Conservation (phyloP, 2,113 vertebrate genomes). For the Toxotes chatareus region DNA sequence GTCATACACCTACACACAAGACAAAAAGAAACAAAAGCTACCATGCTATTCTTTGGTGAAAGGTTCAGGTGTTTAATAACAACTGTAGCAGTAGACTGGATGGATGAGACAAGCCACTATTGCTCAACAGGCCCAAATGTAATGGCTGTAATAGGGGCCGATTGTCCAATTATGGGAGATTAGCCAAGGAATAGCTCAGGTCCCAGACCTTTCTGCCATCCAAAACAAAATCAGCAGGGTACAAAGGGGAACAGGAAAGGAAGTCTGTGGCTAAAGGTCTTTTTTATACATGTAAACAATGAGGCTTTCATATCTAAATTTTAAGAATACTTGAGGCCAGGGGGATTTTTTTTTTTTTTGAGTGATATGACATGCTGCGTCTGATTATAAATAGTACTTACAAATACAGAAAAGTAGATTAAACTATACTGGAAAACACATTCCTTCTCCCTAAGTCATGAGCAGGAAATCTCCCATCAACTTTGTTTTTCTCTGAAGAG, state of each 20-base stretch:
- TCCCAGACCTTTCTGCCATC: conserved; percentile 68
- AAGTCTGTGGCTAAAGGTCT: conserved; percentile 45
- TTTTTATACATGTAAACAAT: conserved; percentile 55
- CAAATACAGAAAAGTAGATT: background rate
- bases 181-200: conserved; percentile 74
- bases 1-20: background rate
- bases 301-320: conserved; percentile 55
- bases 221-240: conserved; percentile 77
- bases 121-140: conserved; percentile 63
- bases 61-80: background rate
- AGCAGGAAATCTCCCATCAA: background rate
- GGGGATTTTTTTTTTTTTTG: conserved; percentile 1
- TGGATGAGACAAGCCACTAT: conserved; percentile 36
- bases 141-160: conserved; percentile 71
- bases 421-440: conserved; percentile 2
- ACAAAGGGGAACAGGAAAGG: conserved; percentile 64
- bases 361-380: conserved; percentile 19
- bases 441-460: background rate
- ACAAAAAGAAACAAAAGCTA: background rate
- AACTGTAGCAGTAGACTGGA: conserved; percentile 2
- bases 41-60: background rate
- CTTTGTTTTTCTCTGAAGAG: conserved; percentile 6
- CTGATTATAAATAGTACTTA: background rate
- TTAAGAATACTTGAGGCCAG: conserved; percentile 9
- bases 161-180: conserved; percentile 78